These are phyloP conservation scores for Coryphaenoides rupestris DNA, from an alignment of 2,113 vertebrate genomes.

Conservation along the genomic window DNA sequence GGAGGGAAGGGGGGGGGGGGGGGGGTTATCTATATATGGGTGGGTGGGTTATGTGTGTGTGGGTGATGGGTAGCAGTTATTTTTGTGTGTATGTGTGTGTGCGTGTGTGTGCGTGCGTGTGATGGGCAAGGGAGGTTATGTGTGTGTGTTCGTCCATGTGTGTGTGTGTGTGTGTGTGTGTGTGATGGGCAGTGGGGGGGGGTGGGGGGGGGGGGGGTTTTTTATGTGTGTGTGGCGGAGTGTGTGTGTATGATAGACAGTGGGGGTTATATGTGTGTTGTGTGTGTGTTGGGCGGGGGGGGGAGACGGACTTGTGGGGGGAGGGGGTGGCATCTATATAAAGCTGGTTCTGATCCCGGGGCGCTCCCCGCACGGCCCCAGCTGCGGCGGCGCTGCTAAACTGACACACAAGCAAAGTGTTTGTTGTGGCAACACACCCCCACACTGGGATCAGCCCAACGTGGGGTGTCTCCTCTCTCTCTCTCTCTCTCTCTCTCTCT, in stretches of 20 bases:
- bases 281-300: background rate
- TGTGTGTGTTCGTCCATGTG: too few species aligned
- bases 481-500: background rate
- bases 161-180: too few species aligned
- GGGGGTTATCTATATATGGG: too few species aligned
- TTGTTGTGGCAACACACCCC: slow-evolving; percentile 56
- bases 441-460: slow-evolving; percentile 6
- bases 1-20: too few species aligned
- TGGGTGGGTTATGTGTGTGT: too few species aligned
- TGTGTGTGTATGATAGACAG: slow-evolving; percentile 8
- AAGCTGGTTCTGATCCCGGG: background rate
- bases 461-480: background rate
- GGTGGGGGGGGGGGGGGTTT: too few species aligned
- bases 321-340: slow-evolving; percentile 39
- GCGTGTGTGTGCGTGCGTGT: too few species aligned
- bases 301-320: slow-evolving; percentile 42
- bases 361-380: background rate
- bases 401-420: slow-evolving; percentile 47
- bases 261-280: slow-evolving; percentile 28
- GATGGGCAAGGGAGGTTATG: too few species aligned
- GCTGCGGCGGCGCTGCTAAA: slow-evolving; percentile 50
- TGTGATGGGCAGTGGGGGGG: too few species aligned
- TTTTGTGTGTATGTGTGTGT: too few species aligned
- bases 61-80: too few species aligned
- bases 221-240: too few species aligned